Evolutionary conservation across 2,113 vertebrate species (phyloP).

Genomic region (Ptychochromis oligacanthus): DNA sequence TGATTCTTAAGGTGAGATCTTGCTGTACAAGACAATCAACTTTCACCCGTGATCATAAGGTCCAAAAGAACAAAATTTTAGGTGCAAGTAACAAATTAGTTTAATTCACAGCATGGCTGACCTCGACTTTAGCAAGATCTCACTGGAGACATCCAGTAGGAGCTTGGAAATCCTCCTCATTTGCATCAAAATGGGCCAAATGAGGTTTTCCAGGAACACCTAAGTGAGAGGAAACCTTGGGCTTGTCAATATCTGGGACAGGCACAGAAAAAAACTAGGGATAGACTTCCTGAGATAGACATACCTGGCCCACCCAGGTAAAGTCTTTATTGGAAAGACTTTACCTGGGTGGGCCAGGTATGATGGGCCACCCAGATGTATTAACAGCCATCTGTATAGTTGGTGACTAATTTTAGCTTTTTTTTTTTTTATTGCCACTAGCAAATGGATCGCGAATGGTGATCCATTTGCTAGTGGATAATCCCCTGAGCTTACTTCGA

Average conservation of each 20-base stretch:
- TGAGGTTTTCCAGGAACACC: not conserved
- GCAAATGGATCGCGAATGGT: too few species aligned
- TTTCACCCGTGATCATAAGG: not conserved
- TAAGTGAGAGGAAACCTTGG: not conserved
- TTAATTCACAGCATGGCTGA: not conserved
- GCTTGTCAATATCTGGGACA: not conserved
- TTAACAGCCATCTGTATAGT: not conserved
- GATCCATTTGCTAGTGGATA: too few species aligned
- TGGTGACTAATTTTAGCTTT: not conserved
- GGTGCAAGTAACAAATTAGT: not conserved
- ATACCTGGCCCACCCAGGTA: too few species aligned
- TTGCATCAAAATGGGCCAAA: not conserved
- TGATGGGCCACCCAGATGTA: too few species aligned
- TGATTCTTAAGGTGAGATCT: not conserved
- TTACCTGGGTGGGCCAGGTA: too few species aligned
- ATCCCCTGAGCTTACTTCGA: not conserved
- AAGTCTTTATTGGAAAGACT: too few species aligned
- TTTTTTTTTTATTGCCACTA: not conserved
- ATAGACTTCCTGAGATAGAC: not conserved
- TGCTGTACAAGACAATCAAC: too few species aligned
- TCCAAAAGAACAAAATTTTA: not conserved
- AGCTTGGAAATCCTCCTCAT: not conserved
- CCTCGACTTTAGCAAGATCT: not conserved
- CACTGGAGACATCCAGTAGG: not conserved
- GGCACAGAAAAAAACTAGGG: not conserved